Evolutionary conservation across 2,797 vertebrate species (phyloP).

Genomic region (Schizopygopsis pylzovi): DNA sequence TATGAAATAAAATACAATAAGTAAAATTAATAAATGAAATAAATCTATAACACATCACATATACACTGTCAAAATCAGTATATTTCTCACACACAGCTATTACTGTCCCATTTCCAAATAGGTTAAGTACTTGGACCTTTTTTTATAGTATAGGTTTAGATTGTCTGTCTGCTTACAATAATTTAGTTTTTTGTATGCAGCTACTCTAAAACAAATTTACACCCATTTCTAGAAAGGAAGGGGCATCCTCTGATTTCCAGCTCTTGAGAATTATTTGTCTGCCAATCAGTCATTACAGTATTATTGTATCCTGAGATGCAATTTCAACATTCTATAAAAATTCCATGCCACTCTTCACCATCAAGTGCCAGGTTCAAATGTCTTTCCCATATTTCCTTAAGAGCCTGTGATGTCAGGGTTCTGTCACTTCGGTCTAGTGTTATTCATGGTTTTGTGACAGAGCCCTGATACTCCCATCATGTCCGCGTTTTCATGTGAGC

Average conservation of each 20-base stretch:
- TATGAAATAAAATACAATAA: no score
- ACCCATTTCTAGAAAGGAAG: background rate
- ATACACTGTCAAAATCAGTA: no score
- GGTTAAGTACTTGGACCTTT: background rate
- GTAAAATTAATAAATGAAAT: no score
- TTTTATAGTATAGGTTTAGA: background rate
- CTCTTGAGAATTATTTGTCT: conserved; percentile 38
- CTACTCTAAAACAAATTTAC: background rate
- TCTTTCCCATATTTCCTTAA: conserved; percentile 35
- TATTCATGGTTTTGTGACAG: no score
- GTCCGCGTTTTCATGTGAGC: no score
- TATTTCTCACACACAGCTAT: background rate
- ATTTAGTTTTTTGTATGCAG: conserved; percentile 22
- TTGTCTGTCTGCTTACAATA: background rate
- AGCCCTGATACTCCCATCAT: no score
- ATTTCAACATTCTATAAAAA: conserved; percentile 22
- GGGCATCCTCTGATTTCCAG: conserved; percentile 23
- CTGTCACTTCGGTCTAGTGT: no score
- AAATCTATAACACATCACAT: no score
- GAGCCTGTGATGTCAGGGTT: no score
- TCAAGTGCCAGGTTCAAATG: conserved; percentile 18
- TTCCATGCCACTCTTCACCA: conserved; percentile 17
- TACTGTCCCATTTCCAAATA: background rate
- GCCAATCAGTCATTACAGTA: background rate
- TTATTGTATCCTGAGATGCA: conserved; percentile 25